Evolutionary conservation across 2,888 invertebrate species (phyloP).

Genomic region (Diloba caeruleocephala): DNA sequence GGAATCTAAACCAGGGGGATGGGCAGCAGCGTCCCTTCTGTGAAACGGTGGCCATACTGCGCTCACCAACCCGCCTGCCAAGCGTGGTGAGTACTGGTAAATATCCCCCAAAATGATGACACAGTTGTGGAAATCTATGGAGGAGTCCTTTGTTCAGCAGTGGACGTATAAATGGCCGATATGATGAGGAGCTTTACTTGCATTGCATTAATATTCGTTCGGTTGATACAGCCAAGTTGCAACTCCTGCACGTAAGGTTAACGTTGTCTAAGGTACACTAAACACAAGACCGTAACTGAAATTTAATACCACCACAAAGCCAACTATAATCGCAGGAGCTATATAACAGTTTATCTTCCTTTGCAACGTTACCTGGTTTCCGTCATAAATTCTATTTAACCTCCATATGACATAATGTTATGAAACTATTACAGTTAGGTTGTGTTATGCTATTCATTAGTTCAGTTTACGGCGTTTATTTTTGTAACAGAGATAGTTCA

Average conservation of each 20-base stretch:
- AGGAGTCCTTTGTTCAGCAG: no score
- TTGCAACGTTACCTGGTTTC: constrained; percentile 25
- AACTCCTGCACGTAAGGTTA: neutral
- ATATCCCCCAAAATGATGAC: no score
- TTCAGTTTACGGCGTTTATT: neutral
- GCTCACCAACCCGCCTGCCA: no score
- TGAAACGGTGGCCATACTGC: no score
- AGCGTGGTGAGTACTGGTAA: no score
- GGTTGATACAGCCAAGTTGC: neutral
- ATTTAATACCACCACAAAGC: constrained; percentile 18
- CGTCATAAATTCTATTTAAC: constrained; percentile 39
- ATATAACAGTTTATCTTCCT: constrained; percentile 41
- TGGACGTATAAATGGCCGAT: no score
- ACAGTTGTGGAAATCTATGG: no score
- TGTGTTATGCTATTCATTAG: constrained; percentile 8
- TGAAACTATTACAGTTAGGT: constrained; percentile 28
- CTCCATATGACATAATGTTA: constrained; percentile 27
- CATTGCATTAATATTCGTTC: no score
- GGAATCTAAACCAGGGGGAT: no score
- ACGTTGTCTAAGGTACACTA: no score
- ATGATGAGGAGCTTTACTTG: no score
- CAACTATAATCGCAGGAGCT: constrained; percentile 24
- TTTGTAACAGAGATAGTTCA: neutral
- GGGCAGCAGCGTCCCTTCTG: no score
- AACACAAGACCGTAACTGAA: constrained; percentile 11